These are phyloP conservation scores for Drepana arcuata DNA, from an alignment of 1,140 invertebrate species.

Conservation along the genomic window DNA sequence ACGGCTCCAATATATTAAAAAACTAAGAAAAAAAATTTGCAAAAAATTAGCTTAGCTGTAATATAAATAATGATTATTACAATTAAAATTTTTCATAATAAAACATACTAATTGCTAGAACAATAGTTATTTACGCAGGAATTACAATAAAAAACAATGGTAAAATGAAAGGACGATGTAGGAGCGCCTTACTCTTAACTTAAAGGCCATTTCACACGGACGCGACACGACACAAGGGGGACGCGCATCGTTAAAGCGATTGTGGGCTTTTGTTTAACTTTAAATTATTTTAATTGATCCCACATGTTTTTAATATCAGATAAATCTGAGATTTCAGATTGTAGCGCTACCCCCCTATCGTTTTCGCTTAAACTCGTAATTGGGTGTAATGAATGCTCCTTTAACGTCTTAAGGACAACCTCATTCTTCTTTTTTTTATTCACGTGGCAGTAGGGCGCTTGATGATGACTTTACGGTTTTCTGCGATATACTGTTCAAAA, in stretches of 20 bases:
- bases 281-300: conserved; percentile 39
- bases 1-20: too few relatives aligned
- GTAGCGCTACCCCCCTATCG: conserved; percentile 9
- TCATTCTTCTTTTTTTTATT: too few relatives aligned
- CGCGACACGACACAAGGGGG: conserved; percentile 21
- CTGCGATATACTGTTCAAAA: too few relatives aligned
- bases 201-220: conserved; percentile 27
- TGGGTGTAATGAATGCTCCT: conserved; percentile 18
- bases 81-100: not conserved
- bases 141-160: too few relatives aligned
- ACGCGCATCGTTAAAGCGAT: conserved; percentile 19
- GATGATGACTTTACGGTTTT: too few relatives aligned
- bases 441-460: too few relatives aligned
- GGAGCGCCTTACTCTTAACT: conserved; percentile 28
- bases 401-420: too few relatives aligned
- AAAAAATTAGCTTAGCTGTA: too few relatives aligned
- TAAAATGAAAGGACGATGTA: not conserved
- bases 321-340: conserved; percentile 38
- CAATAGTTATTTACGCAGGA: conserved; percentile 4
- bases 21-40: too few relatives aligned
- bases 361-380: conserved; percentile 13
- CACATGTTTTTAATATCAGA: conserved; percentile 38
- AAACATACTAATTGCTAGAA: not conserved
- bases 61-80: too few relatives aligned
- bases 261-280: conserved; percentile 23